Evolutionary conservation across 2,113 vertebrate species (phyloP), one percentile per base, ranked within the genome.

Genomic region (Rhipidura dahli): DNA sequence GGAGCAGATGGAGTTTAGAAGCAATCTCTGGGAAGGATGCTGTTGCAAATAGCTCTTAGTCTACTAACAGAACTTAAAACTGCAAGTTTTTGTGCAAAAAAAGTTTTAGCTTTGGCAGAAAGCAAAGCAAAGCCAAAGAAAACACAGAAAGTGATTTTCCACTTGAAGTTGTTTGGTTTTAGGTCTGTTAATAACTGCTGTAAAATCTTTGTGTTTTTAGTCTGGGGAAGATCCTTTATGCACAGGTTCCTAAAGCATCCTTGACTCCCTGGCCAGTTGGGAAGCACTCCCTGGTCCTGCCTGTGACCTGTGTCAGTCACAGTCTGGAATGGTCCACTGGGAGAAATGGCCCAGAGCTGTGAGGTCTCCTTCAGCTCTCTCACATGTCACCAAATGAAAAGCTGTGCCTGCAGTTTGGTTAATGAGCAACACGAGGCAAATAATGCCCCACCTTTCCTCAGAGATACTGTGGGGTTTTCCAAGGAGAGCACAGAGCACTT

Each of bases 381-480:
- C 83, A 24, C 35, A 11, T 22, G 47, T 30, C 66, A 64, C 47
- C 71, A 26, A 5, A 28, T 42, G 20, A 69, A 21, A 14, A 31
- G 33, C 66, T 85, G 60, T 40, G 31, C 53, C 68, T 84, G 76
- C 81, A 89, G 4, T 65, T 87, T 87, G 63, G 49, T 16, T 95
- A 63, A 94, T 73, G 78, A 91, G 69, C 28, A 86, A 1, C 28
- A 51, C 65, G 23, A 61, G 65, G 72, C n/a, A 68, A 42, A 89
- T 51, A 42, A 39, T 49, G 40, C 22, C 68, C 45, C 83, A 56
- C 11, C 42, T 73, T 64, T 64, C 82, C 50, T 73, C n/a, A 33
- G 59, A 88, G 42, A 17, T 70, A 15, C 51, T 39, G 35, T 59
- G n/a, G 87, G 66, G 15, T 75, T 91, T 95, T 94, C 90, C 85